Evolutionary conservation across 2,888 invertebrate genomes (phyloP), one percentile per base, ranked within the genome.

Genomic region (Lacanobia oleracea): DNA sequence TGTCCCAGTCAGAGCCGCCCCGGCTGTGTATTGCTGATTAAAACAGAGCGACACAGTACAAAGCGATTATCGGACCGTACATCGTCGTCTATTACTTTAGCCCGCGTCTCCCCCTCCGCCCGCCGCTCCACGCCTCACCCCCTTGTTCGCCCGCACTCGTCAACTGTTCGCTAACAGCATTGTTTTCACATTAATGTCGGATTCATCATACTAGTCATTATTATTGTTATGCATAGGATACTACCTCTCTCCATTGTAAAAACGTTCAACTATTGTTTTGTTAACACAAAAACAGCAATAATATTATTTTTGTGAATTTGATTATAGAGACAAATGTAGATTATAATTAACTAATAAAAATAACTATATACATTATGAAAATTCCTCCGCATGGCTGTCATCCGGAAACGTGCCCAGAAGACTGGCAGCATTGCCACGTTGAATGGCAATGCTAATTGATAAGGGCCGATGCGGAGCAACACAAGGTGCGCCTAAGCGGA

Each of bases 11-110:
- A 18, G 43, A 5, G 21, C 75, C 72, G 50, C 81, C 85, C 71
- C 77, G 83, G 81, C 88, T 87, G 88, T 88, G 90, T 90, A 89
- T 88, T 90, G 91, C 92, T 94, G 95, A 94, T 95, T 95, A 94
- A 93, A 94, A 93, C 90, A 87, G 89, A 90, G 88, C 88, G 87
- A 88, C 88, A 85, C 86, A 84, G 88, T 85, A 94, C 95, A 94
- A 94, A 94, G 95, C 93, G 94, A 94, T 94, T 93, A 93, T 91
- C 92, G 92, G 94, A 93, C 92, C 94, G 93, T 91, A 88, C 90
- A 84, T 79, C 71, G 82, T 82, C 91, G 87, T 89, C 93, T 92
- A 91, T 91, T 90, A 90, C 91, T 90, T 88, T 84, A 87, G 72
- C 72, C 76, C 73, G 57, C 51, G 27, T 45, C 18, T 45, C 60